These are phyloP conservation scores for Daktulosphaira vitifoliae DNA, from an alignment of 1,140 invertebrate species.

Conservation along the genomic window DNA sequence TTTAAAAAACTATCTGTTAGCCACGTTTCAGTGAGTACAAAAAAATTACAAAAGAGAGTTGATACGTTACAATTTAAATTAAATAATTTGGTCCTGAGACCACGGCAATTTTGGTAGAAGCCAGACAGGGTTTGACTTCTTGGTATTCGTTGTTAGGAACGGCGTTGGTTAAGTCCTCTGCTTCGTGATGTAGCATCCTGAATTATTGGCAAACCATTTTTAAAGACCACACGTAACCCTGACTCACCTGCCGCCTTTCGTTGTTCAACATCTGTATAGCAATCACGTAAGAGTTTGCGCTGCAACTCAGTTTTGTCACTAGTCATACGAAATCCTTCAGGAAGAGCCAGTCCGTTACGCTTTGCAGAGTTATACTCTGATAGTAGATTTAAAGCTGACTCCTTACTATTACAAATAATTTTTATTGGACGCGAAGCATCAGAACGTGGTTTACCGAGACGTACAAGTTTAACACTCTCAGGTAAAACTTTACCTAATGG, in stretches of 20 bases:
- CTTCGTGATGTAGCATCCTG: background rate
- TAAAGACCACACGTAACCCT: background rate
- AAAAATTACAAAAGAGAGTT: background rate
- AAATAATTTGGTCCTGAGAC: background rate
- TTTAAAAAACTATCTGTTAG: background rate
- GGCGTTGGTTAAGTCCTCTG: background rate
- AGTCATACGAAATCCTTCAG: background rate
- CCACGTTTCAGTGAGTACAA: constrained; percentile 6
- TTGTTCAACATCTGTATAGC: background rate
- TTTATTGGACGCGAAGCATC: too few relatives aligned
- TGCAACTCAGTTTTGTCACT: background rate
- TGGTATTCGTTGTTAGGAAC: background rate
- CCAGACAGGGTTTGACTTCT: background rate
- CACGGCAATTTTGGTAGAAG: constrained; percentile 1
- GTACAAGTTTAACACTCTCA: background rate
- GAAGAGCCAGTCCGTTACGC: too few relatives aligned
- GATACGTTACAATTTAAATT: constrained; percentile 1
- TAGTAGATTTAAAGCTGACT: too few relatives aligned
- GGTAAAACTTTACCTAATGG: background rate
- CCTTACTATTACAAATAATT: too few relatives aligned
- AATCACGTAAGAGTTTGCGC: background rate
- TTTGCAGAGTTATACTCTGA: too few relatives aligned
- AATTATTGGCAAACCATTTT: background rate
- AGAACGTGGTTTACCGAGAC: background rate
- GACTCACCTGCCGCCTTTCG: background rate